A percentile compares a stretch with the other conserved stretches of the same genome.
Conservation (phyloP, 2,113 vertebrate species). For the Pagrus major region DNA sequence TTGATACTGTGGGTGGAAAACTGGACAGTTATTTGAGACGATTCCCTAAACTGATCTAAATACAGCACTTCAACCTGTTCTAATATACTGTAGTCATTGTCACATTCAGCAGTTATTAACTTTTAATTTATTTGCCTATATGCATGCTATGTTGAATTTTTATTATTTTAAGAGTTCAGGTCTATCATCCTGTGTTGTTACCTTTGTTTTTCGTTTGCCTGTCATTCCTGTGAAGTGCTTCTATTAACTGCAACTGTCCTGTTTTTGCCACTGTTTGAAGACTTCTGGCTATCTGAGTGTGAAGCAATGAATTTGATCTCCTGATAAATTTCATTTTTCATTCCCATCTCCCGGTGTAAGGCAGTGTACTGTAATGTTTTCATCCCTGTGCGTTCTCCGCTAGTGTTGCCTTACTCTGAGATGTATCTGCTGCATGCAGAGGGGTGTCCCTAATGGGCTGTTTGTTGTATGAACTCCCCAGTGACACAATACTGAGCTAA, state of each 20-base stretch:
- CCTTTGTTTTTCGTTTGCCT: constrained; percentile 24
- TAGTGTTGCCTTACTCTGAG: neutral
- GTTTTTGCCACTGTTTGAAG: constrained; percentile 25
- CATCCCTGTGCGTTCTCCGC: neutral
- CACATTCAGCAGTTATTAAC: constrained; percentile 41
- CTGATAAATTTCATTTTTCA: constrained; percentile 40
- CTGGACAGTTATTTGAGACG: constrained; percentile 27
- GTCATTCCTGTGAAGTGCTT: constrained; percentile 5
- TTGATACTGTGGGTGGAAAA: constrained; percentile 53
- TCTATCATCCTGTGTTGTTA: constrained; percentile 23
- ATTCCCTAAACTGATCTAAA: constrained; percentile 8
- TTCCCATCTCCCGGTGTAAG: neutral
- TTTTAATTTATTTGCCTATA: constrained; percentile 68
- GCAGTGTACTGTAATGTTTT: neutral
- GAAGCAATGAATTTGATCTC: constrained; percentile 47
- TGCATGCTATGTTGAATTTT: constrained; percentile 45
- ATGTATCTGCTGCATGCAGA: constrained; percentile 10
- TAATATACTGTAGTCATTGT: constrained; percentile 28
- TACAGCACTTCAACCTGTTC: constrained; percentile 49
- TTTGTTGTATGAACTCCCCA: neutral
- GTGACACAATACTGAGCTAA: neutral
- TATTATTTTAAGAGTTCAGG: constrained; percentile 45
- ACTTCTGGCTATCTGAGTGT: constrained; percentile 45
- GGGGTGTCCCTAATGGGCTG: neutral
- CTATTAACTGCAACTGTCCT: constrained; percentile 14